Conservation (phyloP, 2,888 invertebrate genomes). For the Lycocerus yunnanus region DNA sequence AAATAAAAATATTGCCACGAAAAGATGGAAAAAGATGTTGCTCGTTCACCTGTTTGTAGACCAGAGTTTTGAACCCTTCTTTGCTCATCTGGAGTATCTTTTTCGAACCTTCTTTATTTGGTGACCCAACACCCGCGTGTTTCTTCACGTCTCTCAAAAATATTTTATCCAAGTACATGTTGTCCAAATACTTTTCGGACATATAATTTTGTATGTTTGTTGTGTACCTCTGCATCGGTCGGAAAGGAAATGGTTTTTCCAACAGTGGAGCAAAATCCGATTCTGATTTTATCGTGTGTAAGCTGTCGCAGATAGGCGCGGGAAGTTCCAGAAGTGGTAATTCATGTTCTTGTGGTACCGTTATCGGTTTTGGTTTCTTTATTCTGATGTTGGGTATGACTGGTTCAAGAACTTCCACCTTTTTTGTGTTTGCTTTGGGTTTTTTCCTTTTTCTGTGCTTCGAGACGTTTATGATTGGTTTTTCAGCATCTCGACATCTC, state of each 20-base stretch:
- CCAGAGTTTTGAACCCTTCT: conserved; percentile 46
- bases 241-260: conserved; percentile 44
- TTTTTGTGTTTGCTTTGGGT: conserved; percentile 33
- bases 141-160: conserved; percentile 51
- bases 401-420: conserved; percentile 32
- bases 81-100: conserved; percentile 44
- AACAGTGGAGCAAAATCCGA: conserved; percentile 42
- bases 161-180: conserved; percentile 54
- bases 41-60: conserved; percentile 48
- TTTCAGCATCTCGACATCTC: conserved; percentile 44
- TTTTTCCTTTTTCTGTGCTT: conserved; percentile 40
- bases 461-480: conserved; percentile 43
- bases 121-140: conserved; percentile 47
- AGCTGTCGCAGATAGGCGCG: no score
- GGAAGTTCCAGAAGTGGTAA: no score
- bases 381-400: conserved; percentile 32
- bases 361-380: no score
- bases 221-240: conserved; percentile 51
- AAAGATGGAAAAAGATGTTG: not conserved
- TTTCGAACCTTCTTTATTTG: conserved; percentile 51
- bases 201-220: conserved; percentile 53
- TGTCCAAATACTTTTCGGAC: conserved; percentile 55
- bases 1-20: not conserved
- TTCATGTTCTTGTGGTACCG: no score
- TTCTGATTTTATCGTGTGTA: conserved; percentile 44